Evolutionary conservation across 2,888 invertebrate species (phyloP), one percentile per base, ranked within the genome.

Genomic region (Eupithecia subumbrata): DNA sequence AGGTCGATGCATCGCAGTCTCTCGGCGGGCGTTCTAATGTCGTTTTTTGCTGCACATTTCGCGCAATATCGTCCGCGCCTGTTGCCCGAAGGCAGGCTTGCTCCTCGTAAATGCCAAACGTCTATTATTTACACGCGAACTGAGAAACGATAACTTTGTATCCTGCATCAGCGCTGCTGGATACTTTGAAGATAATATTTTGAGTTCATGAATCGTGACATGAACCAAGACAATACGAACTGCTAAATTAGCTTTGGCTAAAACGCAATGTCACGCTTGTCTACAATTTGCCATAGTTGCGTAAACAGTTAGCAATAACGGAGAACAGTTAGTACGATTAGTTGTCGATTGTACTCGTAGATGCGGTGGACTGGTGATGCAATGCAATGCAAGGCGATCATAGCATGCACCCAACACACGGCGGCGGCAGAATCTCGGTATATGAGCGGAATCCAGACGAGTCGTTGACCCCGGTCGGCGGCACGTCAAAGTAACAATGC

Each of bases 401-500:
- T 75, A 69, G 77, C 79, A 76, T 79, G 77, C 78, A 78, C 79
- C 74, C 72, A 74, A 60, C 76, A 78, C 68, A 77, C 78, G 77
- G 80, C 78, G 77, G 80, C 79, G 76, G 77, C 87, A 84, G 88
- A 88, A 90, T 90, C 87, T 91, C 89, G 85, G 89, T 82, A 89
- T 90, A 89, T 89, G 92, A 89, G 92, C 92, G 92, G 92, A 94
- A 94, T 93, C 91, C 93, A 89, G 90, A 89, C 90, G 92, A 91
- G 93, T 91, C 93, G 88, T 89, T 90, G 92, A 94, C 93, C 93
- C 91, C 88, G 84, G 84, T 82, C 82, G 91, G 92, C 92, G 91
- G 92, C 90, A 87, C 90, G 89, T 92, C 94, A 93, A 93, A 93
- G 92, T 88, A 90, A 93, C 93, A 93, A 92, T 92, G 91, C 91